Base-by-base conservation (phyloP, 2,888 invertebrate genomes). In the Drosophila meridionalis region DNA sequence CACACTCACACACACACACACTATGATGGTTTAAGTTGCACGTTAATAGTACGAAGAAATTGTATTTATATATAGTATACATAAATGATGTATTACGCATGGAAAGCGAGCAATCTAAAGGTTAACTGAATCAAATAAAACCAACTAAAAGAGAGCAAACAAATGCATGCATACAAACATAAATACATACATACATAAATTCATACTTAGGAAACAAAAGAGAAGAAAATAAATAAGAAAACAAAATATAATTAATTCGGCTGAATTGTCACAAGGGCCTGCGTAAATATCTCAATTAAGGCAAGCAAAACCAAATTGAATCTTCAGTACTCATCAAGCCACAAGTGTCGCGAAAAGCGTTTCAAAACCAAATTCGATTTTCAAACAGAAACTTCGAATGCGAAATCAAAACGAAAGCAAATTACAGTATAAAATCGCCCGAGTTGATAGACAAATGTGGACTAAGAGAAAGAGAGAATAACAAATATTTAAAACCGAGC, bases 21-120 rank as follows among this genome's bases (percentile, higher is more conserved):
- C 74, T 75, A 79, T 82, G 74, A 67, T 69, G 81, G 72, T 73
- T 88, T 89, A 85, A 85, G 84, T 89, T 87, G 87, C 89, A 87
- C 89, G 78, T 83, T 84, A 73, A 75, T 70, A 69, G 78, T 78
- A 86, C 81, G 72, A 83, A 76, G 80, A 77, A 77, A 86, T 89
- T 88, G 87, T 86, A 88, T 87, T 87, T 85, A 85, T 89, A 85
- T 83, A 85, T 83, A 76, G 73, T 78, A 73, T 83, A 80, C 71
- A 87, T 78, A 73, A 76, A 83, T 67, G 75, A 86, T 88, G 87
- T 85, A 86, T 83, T 85, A 81, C 82, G 89, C 86, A 83, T 83
- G 70, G 80, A 65, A 86, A 75, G 70, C 83, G 89, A 77, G 83
- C 83, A 83, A 73, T 82, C 73, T 77, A 77, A 73, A 73, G 58